phyloP scores from a whole-genome alignment of 2,113 vertebrate genomes.

The Micromys minutus region DNA sequence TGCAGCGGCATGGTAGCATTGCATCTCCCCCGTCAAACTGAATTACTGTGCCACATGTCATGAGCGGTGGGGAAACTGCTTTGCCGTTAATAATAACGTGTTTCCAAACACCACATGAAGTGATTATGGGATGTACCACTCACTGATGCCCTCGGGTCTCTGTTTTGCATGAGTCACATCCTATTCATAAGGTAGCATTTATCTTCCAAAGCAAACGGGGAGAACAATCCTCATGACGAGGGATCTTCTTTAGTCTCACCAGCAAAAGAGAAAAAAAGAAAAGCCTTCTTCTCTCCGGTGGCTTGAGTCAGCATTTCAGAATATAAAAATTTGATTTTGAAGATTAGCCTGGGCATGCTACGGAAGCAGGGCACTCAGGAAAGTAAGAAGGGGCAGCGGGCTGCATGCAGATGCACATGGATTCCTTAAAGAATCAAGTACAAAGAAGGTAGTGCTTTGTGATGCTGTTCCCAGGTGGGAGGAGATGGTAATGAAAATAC shows the following conservation, averaged over 20 bases:
- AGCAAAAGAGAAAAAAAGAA: no score
- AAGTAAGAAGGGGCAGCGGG: neutral
- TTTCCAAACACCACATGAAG: constrained; percentile 38
- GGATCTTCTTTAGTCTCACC: neutral
- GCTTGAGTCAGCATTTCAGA: constrained; percentile 44
- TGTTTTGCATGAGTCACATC: constrained; percentile 30
- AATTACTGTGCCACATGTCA: constrained; percentile 25
- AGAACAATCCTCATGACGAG: constrained; percentile 15
- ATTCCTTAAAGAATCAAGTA: neutral
- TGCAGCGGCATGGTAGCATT: neutral
- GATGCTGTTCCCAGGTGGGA: constrained; percentile 10
- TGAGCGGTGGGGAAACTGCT: constrained; percentile 33
- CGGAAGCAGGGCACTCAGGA: neutral
- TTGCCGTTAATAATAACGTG: constrained; percentile 46
- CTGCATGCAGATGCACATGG: neutral
- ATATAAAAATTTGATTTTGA: constrained; percentile 28
- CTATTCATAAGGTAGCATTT: constrained; percentile 5
- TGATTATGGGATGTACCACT: neutral
- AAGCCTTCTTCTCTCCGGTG: constrained; percentile 17
- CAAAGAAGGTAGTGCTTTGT: neutral
- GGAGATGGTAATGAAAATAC: neutral
- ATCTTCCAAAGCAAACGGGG: constrained; percentile 3
- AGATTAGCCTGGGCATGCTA: neutral
- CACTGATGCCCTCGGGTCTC: neutral
- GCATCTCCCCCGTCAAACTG: constrained; percentile 41